Percentiles rank a stretch among this genome's conserved stretches.
Evolutionary conservation across 1,140 invertebrate genomes (phyloP).

Genomic region (Euglossa dilemma): DNA sequence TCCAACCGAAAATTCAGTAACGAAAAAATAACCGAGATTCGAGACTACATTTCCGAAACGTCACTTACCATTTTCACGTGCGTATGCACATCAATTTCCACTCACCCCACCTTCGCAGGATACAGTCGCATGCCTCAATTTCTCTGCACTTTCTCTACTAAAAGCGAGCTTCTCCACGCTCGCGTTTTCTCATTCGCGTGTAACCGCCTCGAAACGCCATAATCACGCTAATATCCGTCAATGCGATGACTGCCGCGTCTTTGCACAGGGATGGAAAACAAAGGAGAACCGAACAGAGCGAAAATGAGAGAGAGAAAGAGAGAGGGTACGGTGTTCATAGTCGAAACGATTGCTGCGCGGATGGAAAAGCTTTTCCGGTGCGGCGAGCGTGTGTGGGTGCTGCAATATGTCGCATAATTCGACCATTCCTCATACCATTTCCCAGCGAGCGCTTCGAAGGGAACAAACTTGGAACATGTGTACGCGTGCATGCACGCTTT

Average conservation of each 20-base stretch:
- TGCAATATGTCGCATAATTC: conserved; percentile 76
- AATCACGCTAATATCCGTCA: conserved; percentile 16
- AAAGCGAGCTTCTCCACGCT: background rate
- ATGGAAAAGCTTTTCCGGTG: conserved; percentile 53
- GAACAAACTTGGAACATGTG: conserved; percentile 62
- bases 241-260: background rate
- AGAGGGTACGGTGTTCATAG: conserved; percentile 24
- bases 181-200: background rate
- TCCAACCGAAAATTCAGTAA: no score
- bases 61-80: no score
- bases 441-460: conserved; percentile 46
- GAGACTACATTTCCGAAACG: no score
- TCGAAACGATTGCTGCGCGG: conserved; percentile 54
- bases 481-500: conserved; percentile 48
- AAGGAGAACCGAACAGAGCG: background rate
- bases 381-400: conserved; percentile 35
- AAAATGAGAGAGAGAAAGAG: background rate
- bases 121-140: no score
- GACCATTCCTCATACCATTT: conserved; percentile 70
- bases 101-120: no score
- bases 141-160: background rate
- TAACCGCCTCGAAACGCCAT: background rate
- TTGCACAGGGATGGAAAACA: background rate
- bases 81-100: no score
- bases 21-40: no score